These are phyloP conservation scores for Anolis apletophallus DNA, from an alignment of 2,797 vertebrate genomes.

Conservation along the genomic window DNA sequence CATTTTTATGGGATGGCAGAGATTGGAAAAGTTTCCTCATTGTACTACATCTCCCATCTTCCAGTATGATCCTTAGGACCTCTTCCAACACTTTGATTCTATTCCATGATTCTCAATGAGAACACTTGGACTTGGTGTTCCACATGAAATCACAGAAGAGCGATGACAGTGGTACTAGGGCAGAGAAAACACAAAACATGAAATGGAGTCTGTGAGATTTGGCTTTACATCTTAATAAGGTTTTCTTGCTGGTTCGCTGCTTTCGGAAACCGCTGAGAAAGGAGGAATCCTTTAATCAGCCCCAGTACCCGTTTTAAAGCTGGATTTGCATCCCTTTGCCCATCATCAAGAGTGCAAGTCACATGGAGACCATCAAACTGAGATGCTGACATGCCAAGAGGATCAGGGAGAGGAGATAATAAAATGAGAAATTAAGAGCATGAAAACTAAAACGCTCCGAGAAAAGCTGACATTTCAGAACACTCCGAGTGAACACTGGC, in stretches of 20 bases:
- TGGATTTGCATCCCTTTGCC: conserved; percentile 47
- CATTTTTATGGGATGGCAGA: too few species aligned
- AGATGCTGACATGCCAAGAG: conserved; percentile 70
- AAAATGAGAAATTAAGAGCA: conserved; percentile 73
- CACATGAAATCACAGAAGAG: neutral
- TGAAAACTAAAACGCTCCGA: conserved; percentile 53
- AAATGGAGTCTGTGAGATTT: conserved; percentile 55
- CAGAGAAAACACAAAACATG: neutral
- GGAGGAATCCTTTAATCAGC: conserved; percentile 52
- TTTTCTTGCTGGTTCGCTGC: conserved; percentile 40
- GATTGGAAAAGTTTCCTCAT: too few species aligned
- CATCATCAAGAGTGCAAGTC: conserved; percentile 60
- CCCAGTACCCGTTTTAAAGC: conserved; percentile 58
- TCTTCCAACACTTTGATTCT: too few species aligned
- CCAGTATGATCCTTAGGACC: too few species aligned
- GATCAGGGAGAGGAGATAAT: conserved; percentile 67
- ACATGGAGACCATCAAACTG: conserved; percentile 66
- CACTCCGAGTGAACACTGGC: conserved; percentile 56
- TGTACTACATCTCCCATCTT: neutral
- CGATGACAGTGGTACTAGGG: neutral
- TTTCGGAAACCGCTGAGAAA: conserved; percentile 63
- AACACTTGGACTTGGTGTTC: neutral
- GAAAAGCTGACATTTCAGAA: conserved; percentile 73
- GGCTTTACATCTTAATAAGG: conserved; percentile 64
- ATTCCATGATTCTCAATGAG: neutral